Base-by-base conservation (phyloP, 2,113 vertebrate species). In the Eulemur macaco region DNA sequence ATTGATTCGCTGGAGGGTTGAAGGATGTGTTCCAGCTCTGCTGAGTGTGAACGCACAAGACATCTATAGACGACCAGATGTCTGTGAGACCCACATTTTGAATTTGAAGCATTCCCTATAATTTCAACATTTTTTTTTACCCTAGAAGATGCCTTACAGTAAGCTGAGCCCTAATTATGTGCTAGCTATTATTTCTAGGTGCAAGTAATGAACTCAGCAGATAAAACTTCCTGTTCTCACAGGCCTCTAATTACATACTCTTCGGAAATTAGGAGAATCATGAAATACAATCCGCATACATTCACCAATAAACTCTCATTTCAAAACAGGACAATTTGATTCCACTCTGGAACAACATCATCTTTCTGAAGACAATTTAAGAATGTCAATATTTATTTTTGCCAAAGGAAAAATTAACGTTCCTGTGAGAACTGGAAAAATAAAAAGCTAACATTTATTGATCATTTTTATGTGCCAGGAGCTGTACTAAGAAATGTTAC, bases 391-490 rank as follows among this genome's bases (percentile, higher is more conserved):
- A 25, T 81, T 88, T 91, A 34, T 42, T 83, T 89, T 92, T 85
- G 13, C 5, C 45, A 58, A 84, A 60, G 37, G 39, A 81, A 91
- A 89, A 89, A 6, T 86, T n/a, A 73, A 27, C 52, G 66, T 94
- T 87, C 29, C 27, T 83, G 12, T 23, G 54, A 87, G 47, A 83
- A 73, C 8, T 10, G 29, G n/a, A 56, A 71, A 74, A 58, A 42
- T 54, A 54, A 29, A 13, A 63, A n/a, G 34, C 78, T 89, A 82
- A 45, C 12, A 89, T 69, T 90, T 69, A 92, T 45, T 94, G 60
- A 83, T 80, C 29, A 76, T 69, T 88, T 86, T 73, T 85, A 29
- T 74, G 63, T 95, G 63, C 69, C 73, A 91, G 11, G n/a, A 92
- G 4, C 58, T 82, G 86, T n/a, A 52, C 39, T 85, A 92, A 66